Conservation (phyloP, 2,113 vertebrate species). For the Megaceryle maxima region DNA sequence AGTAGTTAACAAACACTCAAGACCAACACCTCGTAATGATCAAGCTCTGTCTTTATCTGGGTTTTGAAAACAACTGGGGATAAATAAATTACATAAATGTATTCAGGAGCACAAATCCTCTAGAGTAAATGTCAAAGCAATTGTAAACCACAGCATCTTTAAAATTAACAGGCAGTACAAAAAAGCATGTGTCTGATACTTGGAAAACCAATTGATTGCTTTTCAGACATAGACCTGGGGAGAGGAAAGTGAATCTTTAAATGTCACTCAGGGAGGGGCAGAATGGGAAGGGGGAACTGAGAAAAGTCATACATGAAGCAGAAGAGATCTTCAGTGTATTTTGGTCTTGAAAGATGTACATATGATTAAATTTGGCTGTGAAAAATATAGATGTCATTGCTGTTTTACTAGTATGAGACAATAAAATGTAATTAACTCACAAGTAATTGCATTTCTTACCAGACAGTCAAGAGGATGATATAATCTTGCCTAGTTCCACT, state of each 20-base stretch:
- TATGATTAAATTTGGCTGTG: neutral
- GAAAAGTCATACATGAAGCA: neutral
- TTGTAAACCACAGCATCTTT: neutral
- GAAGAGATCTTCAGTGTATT: neutral
- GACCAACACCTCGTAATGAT: neutral
- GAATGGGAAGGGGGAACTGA: neutral
- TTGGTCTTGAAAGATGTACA: neutral
- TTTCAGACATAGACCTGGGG: neutral
- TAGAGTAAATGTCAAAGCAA: slow-evolving; percentile 28
- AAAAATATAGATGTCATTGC: neutral
- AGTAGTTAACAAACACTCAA: slow-evolving; percentile 22
- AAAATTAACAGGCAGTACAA: slow-evolving; percentile 27
- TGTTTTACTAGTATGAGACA: neutral
- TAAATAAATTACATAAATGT: slow-evolving; percentile 44
- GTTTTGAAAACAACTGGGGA: slow-evolving; percentile 21
- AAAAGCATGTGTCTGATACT: neutral
- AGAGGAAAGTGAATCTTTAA: neutral
- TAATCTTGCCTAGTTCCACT: neutral
- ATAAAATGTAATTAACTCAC: neutral
- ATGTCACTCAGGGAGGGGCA: neutral
- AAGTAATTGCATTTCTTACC: neutral
- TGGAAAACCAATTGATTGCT: neutral
- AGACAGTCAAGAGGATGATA: neutral
- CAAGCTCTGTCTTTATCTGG: neutral
- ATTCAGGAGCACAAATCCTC: slow-evolving; percentile 55